phyloP scores from a whole-genome alignment of 2,888 invertebrate genomes.

The Drosophila subsilvestris region DNA sequence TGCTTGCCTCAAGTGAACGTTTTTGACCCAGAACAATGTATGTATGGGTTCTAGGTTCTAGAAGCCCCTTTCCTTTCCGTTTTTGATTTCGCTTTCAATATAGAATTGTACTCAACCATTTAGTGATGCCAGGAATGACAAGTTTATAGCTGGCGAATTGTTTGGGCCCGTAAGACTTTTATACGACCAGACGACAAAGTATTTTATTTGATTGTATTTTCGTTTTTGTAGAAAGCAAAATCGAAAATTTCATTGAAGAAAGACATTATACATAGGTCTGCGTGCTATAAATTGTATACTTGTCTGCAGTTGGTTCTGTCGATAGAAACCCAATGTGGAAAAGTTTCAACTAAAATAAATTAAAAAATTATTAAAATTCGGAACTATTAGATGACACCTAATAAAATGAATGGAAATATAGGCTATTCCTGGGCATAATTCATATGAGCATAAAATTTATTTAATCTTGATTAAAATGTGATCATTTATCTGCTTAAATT shows the following conservation, averaged over 20 bases:
- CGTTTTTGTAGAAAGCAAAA: constrained; percentile 35
- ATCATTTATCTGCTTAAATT: background rate
- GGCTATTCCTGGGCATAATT: too few relatives aligned
- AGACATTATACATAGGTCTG: background rate
- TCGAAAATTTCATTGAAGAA: constrained; percentile 5
- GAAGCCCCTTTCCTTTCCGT: background rate
- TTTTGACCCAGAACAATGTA: constrained; percentile 34
- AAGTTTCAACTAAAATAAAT: background rate
- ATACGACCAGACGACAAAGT: constrained; percentile 21
- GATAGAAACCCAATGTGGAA: background rate
- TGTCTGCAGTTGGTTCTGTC: constrained; percentile 1
- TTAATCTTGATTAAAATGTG: too few relatives aligned
- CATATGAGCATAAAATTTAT: constrained; percentile 1
- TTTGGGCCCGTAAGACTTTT: constrained; percentile 39
- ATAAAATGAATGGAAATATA: background rate
- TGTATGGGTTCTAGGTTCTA: constrained; percentile 8
- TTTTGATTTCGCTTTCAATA: constrained; percentile 29
- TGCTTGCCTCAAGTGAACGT: constrained; percentile 2
- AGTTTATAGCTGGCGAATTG: constrained; percentile 42
- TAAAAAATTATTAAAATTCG: background rate
- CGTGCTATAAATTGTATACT: background rate
- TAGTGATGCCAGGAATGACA: constrained; percentile 47
- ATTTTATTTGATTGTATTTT: constrained; percentile 6
- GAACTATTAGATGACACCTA: background rate
- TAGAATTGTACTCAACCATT: background rate